Base-by-base conservation (phyloP, 1,140 invertebrate species). In the Sycophila sp. region DNA sequence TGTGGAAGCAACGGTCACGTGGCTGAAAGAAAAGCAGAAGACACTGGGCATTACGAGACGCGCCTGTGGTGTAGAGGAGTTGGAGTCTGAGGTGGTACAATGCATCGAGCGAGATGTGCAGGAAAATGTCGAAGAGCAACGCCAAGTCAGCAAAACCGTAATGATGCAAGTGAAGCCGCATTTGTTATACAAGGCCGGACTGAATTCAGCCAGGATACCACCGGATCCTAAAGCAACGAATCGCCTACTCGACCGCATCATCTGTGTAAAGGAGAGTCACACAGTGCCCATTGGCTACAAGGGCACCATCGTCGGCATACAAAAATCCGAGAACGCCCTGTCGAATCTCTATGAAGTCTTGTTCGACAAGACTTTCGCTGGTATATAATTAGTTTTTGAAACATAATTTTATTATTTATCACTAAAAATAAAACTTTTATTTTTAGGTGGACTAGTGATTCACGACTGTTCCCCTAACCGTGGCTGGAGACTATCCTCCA, bases 171-270 rank as follows among this genome's bases (percentile, higher is more conserved):
- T 96, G 2, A 94, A 94, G 77, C 94, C 94, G 55, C 90, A 92
- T 76, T 84, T 96, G 8, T 79, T 97, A 1, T 87, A 78, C 30
- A 83, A 83, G 42, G 80, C 85, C 4, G 80, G 75, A 38, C 72
- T 87, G 10, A 78, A 78, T 40, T 58, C 75, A 0, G 80, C 80
- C 45, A 81, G 76, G 47, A 59, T 82, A 24, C 75, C 88, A 2
- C 91, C 94, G 0, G 95, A 96, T 85, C 84, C 88, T 0, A 85
- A 81, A 15, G 88, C 91, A 0, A 88, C 87, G 4, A 93, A 90
- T 80, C 75, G 87, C 70, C 76, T 98, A 45, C 92, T 94, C 73
- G 96, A 98, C 81, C 88, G 97, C 63, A 91, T 99, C 40, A 89
- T 97, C 2, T 91, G 92, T 75, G 89, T 94, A 0, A 87, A 91